Evolutionary conservation across 2,888 invertebrate species (phyloP).

Genomic region (Cylloceria caligata): DNA sequence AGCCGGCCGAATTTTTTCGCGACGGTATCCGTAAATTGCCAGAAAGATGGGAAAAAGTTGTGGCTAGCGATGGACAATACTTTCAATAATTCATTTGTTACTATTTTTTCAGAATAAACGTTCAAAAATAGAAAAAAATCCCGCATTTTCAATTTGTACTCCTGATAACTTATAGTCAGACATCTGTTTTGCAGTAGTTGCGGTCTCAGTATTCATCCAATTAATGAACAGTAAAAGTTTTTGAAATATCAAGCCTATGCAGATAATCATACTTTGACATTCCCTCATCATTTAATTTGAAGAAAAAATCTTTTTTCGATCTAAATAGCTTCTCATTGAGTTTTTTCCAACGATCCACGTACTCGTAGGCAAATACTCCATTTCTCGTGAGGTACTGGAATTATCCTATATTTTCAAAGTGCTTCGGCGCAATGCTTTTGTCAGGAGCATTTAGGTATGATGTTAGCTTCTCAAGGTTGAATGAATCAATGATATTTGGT

Average conservation of each 20-base stretch:
- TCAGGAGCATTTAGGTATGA: constrained; percentile 39
- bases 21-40: no score
- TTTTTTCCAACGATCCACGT: constrained; percentile 68
- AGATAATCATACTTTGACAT: constrained; percentile 62
- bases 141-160: no score
- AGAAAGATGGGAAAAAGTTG: no score
- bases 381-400: constrained; percentile 70
- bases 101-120: no score
- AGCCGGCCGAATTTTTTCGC: no score
- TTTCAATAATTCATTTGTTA: no score
- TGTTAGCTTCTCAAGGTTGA: constrained; percentile 41
- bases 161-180: constrained; percentile 40
- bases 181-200: constrained; percentile 65
- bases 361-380: constrained; percentile 80
- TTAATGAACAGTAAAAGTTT: constrained; percentile 6
- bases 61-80: no score
- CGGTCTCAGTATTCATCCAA: constrained; percentile 25
- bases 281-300: constrained; percentile 64
- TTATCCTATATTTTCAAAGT: constrained; percentile 31
- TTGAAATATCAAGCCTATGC: constrained; percentile 30
- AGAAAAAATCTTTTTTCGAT: constrained; percentile 68
- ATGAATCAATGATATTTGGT: no score
- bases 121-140: no score
- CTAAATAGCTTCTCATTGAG: constrained; percentile 67
- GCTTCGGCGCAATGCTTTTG: background rate